Evolutionary conservation across 2,797 vertebrate species (phyloP), one percentile per base, ranked within the genome.

Genomic region (Takifugu ocellatus): DNA sequence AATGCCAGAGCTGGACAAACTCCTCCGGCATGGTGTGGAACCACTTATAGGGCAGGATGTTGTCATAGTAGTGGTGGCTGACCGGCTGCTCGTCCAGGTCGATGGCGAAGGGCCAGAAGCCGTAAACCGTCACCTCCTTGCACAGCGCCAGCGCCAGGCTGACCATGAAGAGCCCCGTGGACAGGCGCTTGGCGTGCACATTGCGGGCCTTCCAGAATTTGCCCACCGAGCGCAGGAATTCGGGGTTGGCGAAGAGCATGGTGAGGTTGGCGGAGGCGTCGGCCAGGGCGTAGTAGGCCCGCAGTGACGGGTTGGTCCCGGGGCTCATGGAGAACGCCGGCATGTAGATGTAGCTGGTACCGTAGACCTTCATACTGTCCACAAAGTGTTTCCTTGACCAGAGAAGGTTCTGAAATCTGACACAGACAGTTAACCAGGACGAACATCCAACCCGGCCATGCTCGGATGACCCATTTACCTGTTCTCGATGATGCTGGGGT

Each of bases 21-120:
- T 99, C 97, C 83, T 99, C 96, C 0, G 97, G 95, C 97, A 99
- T 99, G 75, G 97, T 92, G 0, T 99, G 97, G 88, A 96, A 95
- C 49, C 94, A 93, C 0, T 91, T 93, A 52, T 91, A 91, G 0
- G 96, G 97, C 79, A 94, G 82, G 54, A 97, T 90, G 26, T 98
- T 96, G 82, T 99, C 97, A 6, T 99, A 99, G 87, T 99, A 99
- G 53, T 99, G 97, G 61, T 99, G 97, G 81, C 95, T 96, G 83
- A 99, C 91, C 5, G 92, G 93, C 47, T 75, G 87, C 60, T 92
- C 87, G 0, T 82, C 90, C 77, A 96, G 88, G 77, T 91, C 93
- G 21, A 93, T 78, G 0, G 94, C 92, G 83, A 99, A 99, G 0
- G 97, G 97, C 97, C 97, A 99, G 87, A 99, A 99, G 45, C 97